Evolutionary conservation across 2,797 vertebrate species (phyloP).

Genomic region (Peromyscus aztecus): DNA sequence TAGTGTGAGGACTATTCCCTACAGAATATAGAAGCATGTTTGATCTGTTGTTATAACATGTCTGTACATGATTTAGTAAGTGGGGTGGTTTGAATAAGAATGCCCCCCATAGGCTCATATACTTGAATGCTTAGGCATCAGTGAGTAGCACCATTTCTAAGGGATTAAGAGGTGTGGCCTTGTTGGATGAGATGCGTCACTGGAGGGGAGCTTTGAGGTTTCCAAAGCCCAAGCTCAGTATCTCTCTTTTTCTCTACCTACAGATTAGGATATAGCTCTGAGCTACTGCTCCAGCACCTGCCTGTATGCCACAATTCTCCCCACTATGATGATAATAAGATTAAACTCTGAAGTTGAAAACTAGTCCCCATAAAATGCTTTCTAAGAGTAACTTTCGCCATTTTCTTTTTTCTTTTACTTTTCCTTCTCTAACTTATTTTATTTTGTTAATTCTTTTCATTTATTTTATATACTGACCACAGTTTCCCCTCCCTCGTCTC

Average conservation of each 20-base stretch:
- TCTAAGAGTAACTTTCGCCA: no score
- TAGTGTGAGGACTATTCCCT: background rate
- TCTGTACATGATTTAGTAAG: constrained; percentile 49
- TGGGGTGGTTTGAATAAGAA: background rate
- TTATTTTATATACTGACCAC: no score
- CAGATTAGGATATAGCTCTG: background rate
- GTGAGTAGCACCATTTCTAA: background rate
- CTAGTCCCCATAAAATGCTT: background rate
- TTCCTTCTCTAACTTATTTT: no score
- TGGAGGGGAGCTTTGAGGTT: background rate
- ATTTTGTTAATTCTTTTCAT: no score
- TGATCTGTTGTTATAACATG: constrained; percentile 65
- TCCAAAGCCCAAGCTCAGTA: background rate
- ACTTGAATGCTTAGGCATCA: background rate
- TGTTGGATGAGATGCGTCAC: background rate
- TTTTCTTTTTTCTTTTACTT: no score
- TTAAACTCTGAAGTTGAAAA: background rate
- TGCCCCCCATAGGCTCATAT: background rate
- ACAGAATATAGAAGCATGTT: background rate
- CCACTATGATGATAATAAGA: background rate
- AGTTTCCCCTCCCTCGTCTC: no score
- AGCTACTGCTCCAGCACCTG: background rate
- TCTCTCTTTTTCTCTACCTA: background rate
- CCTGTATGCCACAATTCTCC: background rate
- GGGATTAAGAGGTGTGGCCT: background rate